Percentiles rank a stretch among this genome's conserved stretches.
Conservation (phyloP, 1,140 invertebrate genomes). For the Charaxes varanes region DNA sequence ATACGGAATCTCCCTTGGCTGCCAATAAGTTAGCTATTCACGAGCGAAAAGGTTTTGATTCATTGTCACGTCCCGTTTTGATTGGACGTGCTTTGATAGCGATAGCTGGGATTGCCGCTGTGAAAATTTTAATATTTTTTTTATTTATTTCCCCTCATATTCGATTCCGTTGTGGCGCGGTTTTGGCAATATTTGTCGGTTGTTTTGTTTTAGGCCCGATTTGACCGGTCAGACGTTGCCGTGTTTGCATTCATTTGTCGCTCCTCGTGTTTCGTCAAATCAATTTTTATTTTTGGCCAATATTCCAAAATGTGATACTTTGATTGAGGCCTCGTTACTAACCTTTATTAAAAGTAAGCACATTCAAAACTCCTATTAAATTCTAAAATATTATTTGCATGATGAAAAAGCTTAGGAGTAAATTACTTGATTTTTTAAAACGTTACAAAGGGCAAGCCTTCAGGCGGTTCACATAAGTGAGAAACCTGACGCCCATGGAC, state of each 20-base stretch:
- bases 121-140: conserved; percentile 70
- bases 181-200: conserved; percentile 61
- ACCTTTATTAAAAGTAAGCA: too few species aligned
- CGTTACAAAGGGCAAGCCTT: too few species aligned
- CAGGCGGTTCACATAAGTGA: too few species aligned
- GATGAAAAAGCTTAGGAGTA: too few species aligned
- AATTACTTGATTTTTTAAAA: too few species aligned
- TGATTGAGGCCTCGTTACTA: too few species aligned
- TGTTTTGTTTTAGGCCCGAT: conserved; percentile 45
- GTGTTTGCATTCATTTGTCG: conserved; percentile 37
- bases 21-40: conserved; percentile 69
- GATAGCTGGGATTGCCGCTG: conserved; percentile 63
- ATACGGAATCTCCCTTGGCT: too few species aligned
- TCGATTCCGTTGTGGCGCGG: conserved; percentile 58
- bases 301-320: too few species aligned
- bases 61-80: conserved; percentile 69
- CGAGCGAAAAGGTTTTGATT: conserved; percentile 63
- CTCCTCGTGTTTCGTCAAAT: conserved; percentile 16
- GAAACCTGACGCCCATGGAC: too few species aligned
- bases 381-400: too few species aligned
- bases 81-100: conserved; percentile 71
- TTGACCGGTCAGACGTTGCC: conserved; percentile 37
- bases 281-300: too few species aligned
- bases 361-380: too few species aligned
- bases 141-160: conserved; percentile 58